These are phyloP conservation scores for Oxycera nigricornis DNA, from an alignment of 2,888 invertebrate genomes.

Conservation along the genomic window DNA sequence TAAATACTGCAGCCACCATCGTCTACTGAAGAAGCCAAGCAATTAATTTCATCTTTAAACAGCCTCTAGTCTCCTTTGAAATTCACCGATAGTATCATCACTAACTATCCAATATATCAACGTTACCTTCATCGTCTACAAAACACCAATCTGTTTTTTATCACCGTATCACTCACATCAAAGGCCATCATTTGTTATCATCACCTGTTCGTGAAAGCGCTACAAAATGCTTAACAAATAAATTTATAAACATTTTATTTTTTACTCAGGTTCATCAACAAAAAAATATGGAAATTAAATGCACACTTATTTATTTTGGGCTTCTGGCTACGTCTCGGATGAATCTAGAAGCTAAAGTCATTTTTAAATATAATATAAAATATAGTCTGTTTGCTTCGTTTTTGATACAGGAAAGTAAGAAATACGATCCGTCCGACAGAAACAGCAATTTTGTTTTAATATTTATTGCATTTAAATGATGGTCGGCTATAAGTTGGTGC, in stretches of 20 bases:
- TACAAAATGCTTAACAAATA: slow-evolving; percentile 11
- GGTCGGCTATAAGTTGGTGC: too few relatives aligned
- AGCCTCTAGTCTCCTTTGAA: neutral
- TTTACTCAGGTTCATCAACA: too few relatives aligned
- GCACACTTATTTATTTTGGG: neutral
- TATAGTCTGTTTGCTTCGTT: neutral
- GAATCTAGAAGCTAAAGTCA: neutral
- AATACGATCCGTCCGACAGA: neutral
- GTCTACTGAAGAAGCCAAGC: too few relatives aligned
- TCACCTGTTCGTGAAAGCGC: neutral
- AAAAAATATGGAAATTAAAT: neutral
- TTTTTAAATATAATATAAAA: neutral
- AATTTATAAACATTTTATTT: too few relatives aligned
- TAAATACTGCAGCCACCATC: too few relatives aligned
- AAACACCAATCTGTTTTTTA: neutral
- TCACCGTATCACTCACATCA: neutral
- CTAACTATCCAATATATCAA: neutral
- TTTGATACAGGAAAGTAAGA: neutral
- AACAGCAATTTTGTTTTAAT: neutral
- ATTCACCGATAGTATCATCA: neutral
- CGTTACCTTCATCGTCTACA: neutral
- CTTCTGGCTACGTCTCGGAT: neutral
- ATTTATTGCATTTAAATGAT: slow-evolving; percentile 6
- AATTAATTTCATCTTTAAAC: too few relatives aligned
- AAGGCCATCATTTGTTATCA: slow-evolving; percentile 6